Percentiles rank a stretch among this genome's conserved stretches.
These are phyloP conservation scores for Drepana falcataria DNA, from an alignment of 2,888 invertebrate species.

Conservation along the genomic window DNA sequence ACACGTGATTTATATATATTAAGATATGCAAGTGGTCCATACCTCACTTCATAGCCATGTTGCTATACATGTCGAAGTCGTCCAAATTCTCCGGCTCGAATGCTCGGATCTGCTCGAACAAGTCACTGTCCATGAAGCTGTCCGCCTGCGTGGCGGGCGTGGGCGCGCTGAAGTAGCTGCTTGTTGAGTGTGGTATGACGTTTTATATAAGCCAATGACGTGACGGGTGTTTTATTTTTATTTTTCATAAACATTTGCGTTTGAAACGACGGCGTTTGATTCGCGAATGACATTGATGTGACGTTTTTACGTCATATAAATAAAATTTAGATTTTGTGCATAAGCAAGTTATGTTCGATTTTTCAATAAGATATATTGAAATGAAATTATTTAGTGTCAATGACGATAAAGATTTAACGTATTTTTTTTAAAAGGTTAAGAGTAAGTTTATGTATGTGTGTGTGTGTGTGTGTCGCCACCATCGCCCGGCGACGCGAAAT, in stretches of 20 bases:
- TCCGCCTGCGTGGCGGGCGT: slow-evolving; percentile 56
- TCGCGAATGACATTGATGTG: no score
- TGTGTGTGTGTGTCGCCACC: slow-evolving; percentile 15
- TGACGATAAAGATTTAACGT: no score
- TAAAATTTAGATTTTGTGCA: no score
- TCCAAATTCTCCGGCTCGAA: slow-evolving; percentile 64
- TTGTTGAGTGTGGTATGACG: not conserved
- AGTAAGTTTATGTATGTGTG: not conserved
- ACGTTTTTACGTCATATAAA: no score
- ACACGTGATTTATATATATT: no score
- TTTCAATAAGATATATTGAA: no score
- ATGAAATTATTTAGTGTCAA: no score
- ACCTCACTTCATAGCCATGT: slow-evolving; percentile 62
- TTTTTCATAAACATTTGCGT: no score
- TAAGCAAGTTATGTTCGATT: no score
- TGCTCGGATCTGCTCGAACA: slow-evolving; percentile 65
- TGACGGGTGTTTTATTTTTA: no score
- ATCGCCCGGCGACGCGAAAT: slow-evolving; percentile 34
- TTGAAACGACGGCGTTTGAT: no score
- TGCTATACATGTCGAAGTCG: slow-evolving; percentile 58
- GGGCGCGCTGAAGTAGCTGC: slow-evolving; percentile 58
- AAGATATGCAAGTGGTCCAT: slow-evolving; percentile 8
- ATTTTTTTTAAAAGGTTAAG: no score
- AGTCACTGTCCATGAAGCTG: slow-evolving; percentile 63
- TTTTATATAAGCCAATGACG: not conserved